A percentile compares a stretch with the other conserved stretches of the same genome.
Evolutionary conservation across 1,140 invertebrate genomes (phyloP).

Genomic region (Battus philenor): DNA sequence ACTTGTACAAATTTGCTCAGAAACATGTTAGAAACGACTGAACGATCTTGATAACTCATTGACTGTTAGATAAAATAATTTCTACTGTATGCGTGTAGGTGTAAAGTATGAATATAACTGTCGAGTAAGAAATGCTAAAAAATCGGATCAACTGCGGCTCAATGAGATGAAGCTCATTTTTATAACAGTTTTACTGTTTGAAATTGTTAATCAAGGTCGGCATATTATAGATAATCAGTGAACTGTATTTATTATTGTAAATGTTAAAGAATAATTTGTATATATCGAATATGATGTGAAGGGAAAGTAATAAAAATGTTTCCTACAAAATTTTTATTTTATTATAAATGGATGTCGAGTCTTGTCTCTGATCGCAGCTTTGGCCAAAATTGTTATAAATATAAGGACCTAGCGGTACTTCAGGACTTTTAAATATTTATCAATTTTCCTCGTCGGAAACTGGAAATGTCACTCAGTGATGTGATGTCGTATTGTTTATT

Average conservation of each 20-base stretch:
- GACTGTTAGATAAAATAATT: constrained; percentile 59
- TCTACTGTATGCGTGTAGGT: constrained; percentile 17
- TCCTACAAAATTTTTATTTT: constrained; percentile 71
- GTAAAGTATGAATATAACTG: constrained; percentile 15
- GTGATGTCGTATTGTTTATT: constrained; percentile 34
- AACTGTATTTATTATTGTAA: constrained; percentile 67
- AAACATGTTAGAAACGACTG: constrained; percentile 69
- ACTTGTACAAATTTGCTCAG: constrained; percentile 74
- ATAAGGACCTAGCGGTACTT: too few relatives aligned
- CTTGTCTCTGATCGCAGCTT: constrained; percentile 62
- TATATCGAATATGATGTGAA: constrained; percentile 72
- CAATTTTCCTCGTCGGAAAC: too few relatives aligned
- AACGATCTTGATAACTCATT: constrained; percentile 65
- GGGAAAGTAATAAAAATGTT: constrained; percentile 67
- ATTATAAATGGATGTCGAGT: constrained; percentile 45
- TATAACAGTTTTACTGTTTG: constrained; percentile 60
- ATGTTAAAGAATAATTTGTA: constrained; percentile 71
- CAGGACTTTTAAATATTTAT: too few relatives aligned
- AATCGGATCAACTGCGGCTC: constrained; percentile 14
- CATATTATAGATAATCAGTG: constrained; percentile 50
- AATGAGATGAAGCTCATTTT: constrained; percentile 56
- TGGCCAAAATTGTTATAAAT: constrained; percentile 29
- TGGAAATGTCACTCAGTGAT: constrained; percentile 41
- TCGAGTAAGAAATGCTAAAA: constrained; percentile 9
- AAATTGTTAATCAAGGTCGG: constrained; percentile 48